Evolutionary conservation across 2,888 invertebrate genomes (phyloP), one percentile per base, ranked within the genome.

Genomic region (Pyralis farinalis): DNA sequence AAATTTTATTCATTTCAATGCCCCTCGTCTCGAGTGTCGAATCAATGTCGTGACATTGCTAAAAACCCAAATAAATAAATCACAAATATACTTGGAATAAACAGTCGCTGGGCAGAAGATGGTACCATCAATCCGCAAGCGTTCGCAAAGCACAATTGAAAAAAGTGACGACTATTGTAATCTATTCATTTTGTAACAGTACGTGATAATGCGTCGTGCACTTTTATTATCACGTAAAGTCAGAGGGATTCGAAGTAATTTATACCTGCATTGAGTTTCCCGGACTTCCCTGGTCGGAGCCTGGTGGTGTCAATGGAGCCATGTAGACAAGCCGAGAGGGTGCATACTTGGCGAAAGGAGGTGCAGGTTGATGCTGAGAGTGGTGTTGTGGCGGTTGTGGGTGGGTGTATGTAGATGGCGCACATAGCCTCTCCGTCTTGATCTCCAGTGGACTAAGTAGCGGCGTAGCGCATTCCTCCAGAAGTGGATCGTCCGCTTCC

Each of bases 261-360:
- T 44, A 74, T 81, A 90, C 90, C 90, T 91, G 85, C 84, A 92
- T 88, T 46, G 93, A 90, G 74, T 93, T 93, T 48, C 94, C 93
- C 7, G 95, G 95, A 58, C 95, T 95, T 49, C 96, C 96, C 45
- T 96, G 96, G 72, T 96, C 96, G 42, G 96, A 96, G 73, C 94
- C 95, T 53, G 96, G 96, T 30, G 96, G 96, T 53, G 96, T 96
- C 62, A 96, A 84, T 30, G 96, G 96, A 30, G 96, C 94, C 74
- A 94, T 95, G 82, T 96, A 96, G 90, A 95, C 82, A 47, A 86
- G 83, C 52, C 90, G 76, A 55, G 75, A 79, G 12, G 79, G 79
- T 36, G 87, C 87, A 58, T 88, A 90, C 61, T 87, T 81, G 55
- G 85, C 79, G 67, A 75, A 84, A 8, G 80, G 61, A 4, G 77